These are phyloP conservation scores for Hylia prasina DNA, from an alignment of 2,113 vertebrate genomes.

Conservation along the genomic window DNA sequence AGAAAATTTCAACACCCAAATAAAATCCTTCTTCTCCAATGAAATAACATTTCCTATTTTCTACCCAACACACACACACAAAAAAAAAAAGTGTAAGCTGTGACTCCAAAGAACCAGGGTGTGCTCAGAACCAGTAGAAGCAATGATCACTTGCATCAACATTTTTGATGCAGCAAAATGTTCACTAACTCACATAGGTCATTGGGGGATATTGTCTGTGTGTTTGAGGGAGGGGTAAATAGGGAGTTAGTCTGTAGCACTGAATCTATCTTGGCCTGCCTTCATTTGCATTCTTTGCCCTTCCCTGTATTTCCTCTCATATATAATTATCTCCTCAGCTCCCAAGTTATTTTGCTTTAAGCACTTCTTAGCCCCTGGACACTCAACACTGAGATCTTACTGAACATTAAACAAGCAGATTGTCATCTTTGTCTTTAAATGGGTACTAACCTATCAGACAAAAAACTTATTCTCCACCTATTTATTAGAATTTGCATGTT, in stretches of 20 bases:
- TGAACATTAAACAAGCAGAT: constrained; percentile 61
- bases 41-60: not conserved
- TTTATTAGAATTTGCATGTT: constrained; percentile 37
- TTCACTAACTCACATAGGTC: not conserved
- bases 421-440: constrained; percentile 62
- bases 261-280: not conserved
- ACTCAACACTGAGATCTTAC: constrained; percentile 35
- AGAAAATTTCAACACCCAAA: not conserved
- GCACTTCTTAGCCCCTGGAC: constrained; percentile 53
- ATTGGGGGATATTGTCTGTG: not conserved
- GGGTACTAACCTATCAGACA: constrained; percentile 30
- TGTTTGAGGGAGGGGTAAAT: not conserved
- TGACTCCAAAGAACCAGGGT: not conserved
- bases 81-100: not conserved
- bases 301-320: constrained; percentile 26
- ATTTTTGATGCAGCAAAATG: not conserved
- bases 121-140: not conserved
- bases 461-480: constrained; percentile 7
- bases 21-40: not conserved
- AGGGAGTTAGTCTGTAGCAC: not conserved
- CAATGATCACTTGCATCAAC: not conserved
- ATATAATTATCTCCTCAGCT: constrained; percentile 62
- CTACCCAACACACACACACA: not conserved
- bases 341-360: constrained; percentile 61
- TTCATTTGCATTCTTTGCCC: constrained; percentile 30